A percentile compares a stretch with the other conserved stretches of the same genome.
Evolutionary conservation across 2,797 vertebrate species (phyloP).

Genomic region (Setipinna tenuifilis): DNA sequence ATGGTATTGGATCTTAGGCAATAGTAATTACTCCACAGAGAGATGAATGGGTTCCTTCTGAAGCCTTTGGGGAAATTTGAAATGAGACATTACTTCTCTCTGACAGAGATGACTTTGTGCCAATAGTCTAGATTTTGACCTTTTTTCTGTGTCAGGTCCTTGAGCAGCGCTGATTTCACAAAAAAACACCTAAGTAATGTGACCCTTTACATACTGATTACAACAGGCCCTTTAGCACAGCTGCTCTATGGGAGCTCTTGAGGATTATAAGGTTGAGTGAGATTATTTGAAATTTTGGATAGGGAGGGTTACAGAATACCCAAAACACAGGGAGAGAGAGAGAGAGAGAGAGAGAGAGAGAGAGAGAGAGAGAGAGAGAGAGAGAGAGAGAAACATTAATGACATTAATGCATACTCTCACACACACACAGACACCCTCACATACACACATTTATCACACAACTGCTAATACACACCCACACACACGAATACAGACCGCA

Average conservation of each 20-base stretch:
- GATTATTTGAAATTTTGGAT: background rate
- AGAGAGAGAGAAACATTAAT: no score
- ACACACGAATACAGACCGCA: background rate
- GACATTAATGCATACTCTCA: no score
- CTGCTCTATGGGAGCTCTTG: background rate
- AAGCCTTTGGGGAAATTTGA: background rate
- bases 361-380: no score
- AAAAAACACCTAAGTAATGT: background rate
- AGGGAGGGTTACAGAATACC: background rate
- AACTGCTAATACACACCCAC: background rate
- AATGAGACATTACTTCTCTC: background rate
- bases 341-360: no score
- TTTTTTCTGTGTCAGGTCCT: background rate
- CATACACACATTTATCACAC: background rate
- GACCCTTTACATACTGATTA: slow-evolving; percentile 6
- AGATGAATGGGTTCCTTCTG: background rate
- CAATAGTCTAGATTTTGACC: background rate
- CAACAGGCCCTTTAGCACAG: background rate
- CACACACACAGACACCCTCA: background rate
- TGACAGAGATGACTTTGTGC: background rate
- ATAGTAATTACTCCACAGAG: background rate
- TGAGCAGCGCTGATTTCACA: background rate
- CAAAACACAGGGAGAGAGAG: no score
- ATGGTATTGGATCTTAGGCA: background rate
- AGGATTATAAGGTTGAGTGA: background rate